A percentile compares a stretch with the other conserved stretches of the same genome.
These are phyloP conservation scores for Uropsilus gracilis DNA, from an alignment of 2,113 vertebrate species.

Conservation along the genomic window DNA sequence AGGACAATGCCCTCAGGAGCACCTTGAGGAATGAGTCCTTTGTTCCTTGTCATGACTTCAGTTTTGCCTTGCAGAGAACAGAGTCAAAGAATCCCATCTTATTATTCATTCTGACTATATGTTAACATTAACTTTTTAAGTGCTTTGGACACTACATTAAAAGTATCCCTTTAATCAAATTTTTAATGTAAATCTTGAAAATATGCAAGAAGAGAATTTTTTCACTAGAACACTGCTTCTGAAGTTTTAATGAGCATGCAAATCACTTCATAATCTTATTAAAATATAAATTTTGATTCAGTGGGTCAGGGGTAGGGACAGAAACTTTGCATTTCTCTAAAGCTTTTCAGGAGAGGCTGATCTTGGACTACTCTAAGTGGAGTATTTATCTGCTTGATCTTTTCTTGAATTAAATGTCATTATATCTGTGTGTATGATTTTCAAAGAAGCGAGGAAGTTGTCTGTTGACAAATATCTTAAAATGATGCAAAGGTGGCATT, in stretches of 20 bases:
- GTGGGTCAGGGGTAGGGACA: background rate
- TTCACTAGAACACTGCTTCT: slow-evolving; percentile 23
- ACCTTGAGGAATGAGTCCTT: background rate
- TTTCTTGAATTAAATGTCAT: background rate
- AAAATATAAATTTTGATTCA: slow-evolving; percentile 50
- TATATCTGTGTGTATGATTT: background rate
- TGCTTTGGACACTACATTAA: slow-evolving; percentile 48
- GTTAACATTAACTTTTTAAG: slow-evolving; percentile 62
- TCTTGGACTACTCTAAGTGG: background rate
- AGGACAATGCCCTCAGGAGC: background rate
- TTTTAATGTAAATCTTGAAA: slow-evolving; percentile 51
- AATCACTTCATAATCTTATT: slow-evolving; percentile 44
- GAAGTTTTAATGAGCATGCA: slow-evolving; percentile 35
- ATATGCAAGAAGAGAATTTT: slow-evolving; percentile 37
- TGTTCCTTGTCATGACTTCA: background rate
- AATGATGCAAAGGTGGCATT: background rate
- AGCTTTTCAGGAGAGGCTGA: background rate
- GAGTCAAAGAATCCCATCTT: background rate
- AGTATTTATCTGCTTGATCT: background rate
- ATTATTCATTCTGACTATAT: background rate
- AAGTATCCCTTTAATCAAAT: slow-evolving; percentile 28
- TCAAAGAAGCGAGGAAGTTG: background rate
- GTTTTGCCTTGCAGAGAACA: slow-evolving; percentile 41
- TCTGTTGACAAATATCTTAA: background rate
- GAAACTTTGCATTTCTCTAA: slow-evolving; percentile 25